phyloP scores from a whole-genome alignment of 2,888 invertebrate species.

The Caenorhabditis afra region DNA sequence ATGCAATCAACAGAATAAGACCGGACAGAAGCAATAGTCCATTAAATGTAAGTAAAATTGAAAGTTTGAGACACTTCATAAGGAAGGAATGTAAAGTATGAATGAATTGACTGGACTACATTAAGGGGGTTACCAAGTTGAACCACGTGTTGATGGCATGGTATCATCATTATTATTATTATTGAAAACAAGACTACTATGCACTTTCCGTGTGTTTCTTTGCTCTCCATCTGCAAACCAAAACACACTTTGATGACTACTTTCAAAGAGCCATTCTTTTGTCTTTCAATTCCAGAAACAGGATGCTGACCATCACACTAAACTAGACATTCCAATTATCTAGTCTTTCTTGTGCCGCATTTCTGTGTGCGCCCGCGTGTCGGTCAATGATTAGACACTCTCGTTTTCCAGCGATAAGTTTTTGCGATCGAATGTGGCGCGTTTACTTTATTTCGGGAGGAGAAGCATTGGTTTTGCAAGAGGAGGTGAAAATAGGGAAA shows the following conservation, averaged over 20 bases:
- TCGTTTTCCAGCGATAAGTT: constrained; percentile 27
- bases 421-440: constrained; percentile 4
- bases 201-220: neutral
- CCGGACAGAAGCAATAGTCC: constrained; percentile 9
- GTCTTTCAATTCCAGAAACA: constrained; percentile 24
- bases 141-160: constrained; percentile 12
- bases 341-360: constrained; percentile 7
- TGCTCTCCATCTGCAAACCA: constrained; percentile 3
- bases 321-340: constrained; percentile 52
- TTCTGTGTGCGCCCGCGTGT: constrained; percentile 21
- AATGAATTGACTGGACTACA: neutral
- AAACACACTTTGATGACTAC: no score
- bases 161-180: neutral
- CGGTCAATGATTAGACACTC: constrained; percentile 43
- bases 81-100: neutral
- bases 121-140: neutral
- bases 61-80: constrained; percentile 7
- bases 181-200: constrained; percentile 5
- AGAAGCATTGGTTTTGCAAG: neutral
- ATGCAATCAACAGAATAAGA: neutral
- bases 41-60: neutral
- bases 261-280: no score
- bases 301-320: constrained; percentile 48
- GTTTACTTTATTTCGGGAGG: constrained; percentile 18
- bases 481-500: neutral